phyloP scores from a whole-genome alignment of 1,140 invertebrate species.

The Lepidostoma basale region DNA sequence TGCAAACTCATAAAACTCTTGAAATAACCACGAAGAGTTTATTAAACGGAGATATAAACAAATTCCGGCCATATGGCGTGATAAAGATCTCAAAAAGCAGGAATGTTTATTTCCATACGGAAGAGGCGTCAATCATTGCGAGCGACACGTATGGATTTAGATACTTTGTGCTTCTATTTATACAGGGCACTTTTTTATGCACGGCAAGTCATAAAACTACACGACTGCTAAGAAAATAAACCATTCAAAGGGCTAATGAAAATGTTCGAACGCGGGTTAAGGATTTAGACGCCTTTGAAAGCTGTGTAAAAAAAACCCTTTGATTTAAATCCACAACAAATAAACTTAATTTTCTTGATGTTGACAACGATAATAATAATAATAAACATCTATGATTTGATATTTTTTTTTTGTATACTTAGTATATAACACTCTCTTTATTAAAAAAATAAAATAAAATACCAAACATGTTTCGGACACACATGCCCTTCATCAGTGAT shows the following conservation, averaged over 20 bases:
- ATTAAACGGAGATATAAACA: neutral
- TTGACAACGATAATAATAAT: too few relatives aligned
- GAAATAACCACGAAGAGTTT: slow-evolving; percentile 1
- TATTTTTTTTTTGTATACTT: too few relatives aligned
- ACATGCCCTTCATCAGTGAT: too few relatives aligned
- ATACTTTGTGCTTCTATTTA: neutral
- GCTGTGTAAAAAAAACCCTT: too few relatives aligned
- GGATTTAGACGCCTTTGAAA: too few relatives aligned
- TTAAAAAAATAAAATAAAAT: too few relatives aligned
- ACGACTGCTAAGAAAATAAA: neutral
- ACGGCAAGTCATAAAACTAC: neutral
- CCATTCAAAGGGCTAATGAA: neutral
- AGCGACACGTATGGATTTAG: slow-evolving; percentile 6
- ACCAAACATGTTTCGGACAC: too few relatives aligned
- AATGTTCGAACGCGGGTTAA: too few relatives aligned
- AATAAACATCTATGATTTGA: too few relatives aligned
- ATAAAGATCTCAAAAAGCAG: slow-evolving; percentile 3
- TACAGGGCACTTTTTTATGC: neutral
- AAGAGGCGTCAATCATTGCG: slow-evolving; percentile 12
- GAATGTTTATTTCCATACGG: slow-evolving; percentile 1
- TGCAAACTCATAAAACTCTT: slow-evolving; percentile 1
- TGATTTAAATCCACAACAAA: too few relatives aligned
- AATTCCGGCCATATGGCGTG: slow-evolving; percentile 3
- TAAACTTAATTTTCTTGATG: too few relatives aligned
- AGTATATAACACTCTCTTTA: too few relatives aligned